These are phyloP conservation scores for Girardinichthys multiradiatus DNA, from an alignment of 2,113 vertebrate genomes.

Conservation along the genomic window DNA sequence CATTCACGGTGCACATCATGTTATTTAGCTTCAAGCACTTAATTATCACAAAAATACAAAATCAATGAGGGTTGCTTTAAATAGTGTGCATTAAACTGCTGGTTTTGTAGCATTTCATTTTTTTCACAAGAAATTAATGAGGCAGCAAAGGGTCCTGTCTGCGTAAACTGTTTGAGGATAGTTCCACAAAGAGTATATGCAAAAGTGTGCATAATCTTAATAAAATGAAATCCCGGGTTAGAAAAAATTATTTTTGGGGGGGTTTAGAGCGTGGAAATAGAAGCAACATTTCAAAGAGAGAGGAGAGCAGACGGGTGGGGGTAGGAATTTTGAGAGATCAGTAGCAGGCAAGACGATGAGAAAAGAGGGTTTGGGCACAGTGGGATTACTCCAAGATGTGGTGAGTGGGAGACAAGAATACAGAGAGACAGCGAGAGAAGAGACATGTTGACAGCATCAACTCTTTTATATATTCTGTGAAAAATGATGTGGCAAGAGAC, in stretches of 20 bases:
- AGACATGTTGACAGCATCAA: slow-evolving; percentile 29
- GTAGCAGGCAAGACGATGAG: slow-evolving; percentile 64
- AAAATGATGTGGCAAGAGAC: slow-evolving; percentile 30
- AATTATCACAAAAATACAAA: slow-evolving; percentile 8
- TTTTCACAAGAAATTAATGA: slow-evolving; percentile 3
- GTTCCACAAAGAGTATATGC: slow-evolving; percentile 34
- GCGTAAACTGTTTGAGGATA: slow-evolving; percentile 10
- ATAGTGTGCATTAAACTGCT: slow-evolving; percentile 1
- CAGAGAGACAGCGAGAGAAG: slow-evolving; percentile 38
- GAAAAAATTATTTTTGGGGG: slow-evolving; percentile 27
- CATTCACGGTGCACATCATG: slow-evolving; percentile 1
- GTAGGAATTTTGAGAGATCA: slow-evolving; percentile 62
- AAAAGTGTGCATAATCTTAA: slow-evolving; percentile 46
- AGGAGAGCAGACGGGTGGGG: slow-evolving; percentile 1
- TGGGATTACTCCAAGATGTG: slow-evolving; percentile 67
- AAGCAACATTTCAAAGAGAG: slow-evolving; percentile 31
- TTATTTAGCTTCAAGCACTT: background rate
- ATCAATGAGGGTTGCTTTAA: slow-evolving; percentile 7
- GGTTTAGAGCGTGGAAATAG: background rate
- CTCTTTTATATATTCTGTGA: slow-evolving; percentile 38
- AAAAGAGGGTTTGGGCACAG: slow-evolving; percentile 57
- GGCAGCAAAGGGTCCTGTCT: slow-evolving; percentile 12
- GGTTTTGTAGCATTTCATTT: slow-evolving; percentile 20
- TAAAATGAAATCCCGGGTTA: slow-evolving; percentile 29
- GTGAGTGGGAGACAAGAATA: slow-evolving; percentile 65